Conservation (phyloP, 2,113 vertebrate species). For the Scomber colias region DNA sequence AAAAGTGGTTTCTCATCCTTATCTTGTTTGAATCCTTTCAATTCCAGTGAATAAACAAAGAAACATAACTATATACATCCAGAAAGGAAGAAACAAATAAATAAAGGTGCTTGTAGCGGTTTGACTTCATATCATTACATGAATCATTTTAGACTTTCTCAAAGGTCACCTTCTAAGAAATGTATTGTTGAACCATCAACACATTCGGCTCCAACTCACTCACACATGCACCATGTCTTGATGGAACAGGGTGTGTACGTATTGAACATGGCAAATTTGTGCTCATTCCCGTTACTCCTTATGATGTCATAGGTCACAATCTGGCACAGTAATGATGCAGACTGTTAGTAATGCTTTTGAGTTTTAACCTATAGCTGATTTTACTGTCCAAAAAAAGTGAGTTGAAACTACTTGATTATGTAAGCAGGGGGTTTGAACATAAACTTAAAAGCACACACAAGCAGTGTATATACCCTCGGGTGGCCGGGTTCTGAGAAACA, state of each 20-base stretch:
- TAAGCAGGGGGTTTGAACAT: conserved; percentile 45
- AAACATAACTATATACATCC: too few species aligned
- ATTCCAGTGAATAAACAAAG: too few species aligned
- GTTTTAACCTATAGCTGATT: conserved; percentile 27
- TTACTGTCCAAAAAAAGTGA: conserved; percentile 65
- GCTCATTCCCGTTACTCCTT: conserved; percentile 27
- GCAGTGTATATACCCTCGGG: conserved; percentile 46
- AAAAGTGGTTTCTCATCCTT: too few species aligned
- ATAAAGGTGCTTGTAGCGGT: too few species aligned
- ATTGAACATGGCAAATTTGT: conserved; percentile 23
- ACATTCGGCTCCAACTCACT: neutral
- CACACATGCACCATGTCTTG: conserved; percentile 8
- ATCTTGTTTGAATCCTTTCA: too few species aligned
- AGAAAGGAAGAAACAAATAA: too few species aligned
- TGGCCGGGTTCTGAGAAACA: conserved; percentile 69
- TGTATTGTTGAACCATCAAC: neutral
- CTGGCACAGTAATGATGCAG: conserved; percentile 50
- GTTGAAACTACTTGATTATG: conserved; percentile 57
- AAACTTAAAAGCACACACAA: conserved; percentile 64
- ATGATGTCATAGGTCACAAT: conserved; percentile 60
- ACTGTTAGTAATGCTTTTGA: conserved; percentile 33
- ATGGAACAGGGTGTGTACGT: conserved; percentile 27
- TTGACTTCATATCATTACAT: too few species aligned
- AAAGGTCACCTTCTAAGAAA: neutral
- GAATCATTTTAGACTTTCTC: neutral